Base-by-base conservation (phyloP, 1,140 invertebrate genomes). In the Conus ventricosus region DNA sequence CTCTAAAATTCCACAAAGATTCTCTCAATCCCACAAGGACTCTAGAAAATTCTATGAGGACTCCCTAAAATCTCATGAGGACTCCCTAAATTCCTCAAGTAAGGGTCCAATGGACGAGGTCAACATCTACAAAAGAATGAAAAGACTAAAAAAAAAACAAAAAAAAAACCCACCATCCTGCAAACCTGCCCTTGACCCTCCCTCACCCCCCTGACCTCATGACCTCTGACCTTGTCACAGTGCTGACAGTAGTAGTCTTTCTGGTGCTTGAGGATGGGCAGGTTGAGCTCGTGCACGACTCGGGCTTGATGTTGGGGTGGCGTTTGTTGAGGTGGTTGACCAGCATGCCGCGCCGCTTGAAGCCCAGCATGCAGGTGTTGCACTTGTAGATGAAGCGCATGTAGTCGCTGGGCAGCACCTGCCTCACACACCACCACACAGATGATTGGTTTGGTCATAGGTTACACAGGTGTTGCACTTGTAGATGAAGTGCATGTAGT, bases 311-410 rank as follows among this genome's bases (percentile, higher is more conserved):
- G 89, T 97, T 97, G 0, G 97, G 97, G 95, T 98, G 97, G 76
- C 97, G 95, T 93, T 97, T 97, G n/a, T 97, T 97, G 86, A 98
- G 95, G 95, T 98, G 97, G 95, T 98, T 98, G 0, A 98, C 97
- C 8, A 98, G 95, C 97, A 97, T 97, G 83, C 97, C 97, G 90
- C 97, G 95, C 17, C 97, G 95, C 94, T 98, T 98, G 94, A 98
- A 98, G 67, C 97, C 97, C 20, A 98, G 95, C 91, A 97, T 94
- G 94, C 97, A 98, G 81, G 96, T 96, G 92, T 97, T 96, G 94
- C 97, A 98, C 95, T 98, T 98, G 95, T 97, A 98, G 87, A 97
- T 96, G 93, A 97, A 98, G 80, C 96, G 95, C 93, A 97, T 96
- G 93, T 97, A 98, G 94, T 97, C 97, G 20, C 96, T 96, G 8